phyloP scores from a whole-genome alignment of 1,140 invertebrate species.

The Diploscapter pachys region DNA sequence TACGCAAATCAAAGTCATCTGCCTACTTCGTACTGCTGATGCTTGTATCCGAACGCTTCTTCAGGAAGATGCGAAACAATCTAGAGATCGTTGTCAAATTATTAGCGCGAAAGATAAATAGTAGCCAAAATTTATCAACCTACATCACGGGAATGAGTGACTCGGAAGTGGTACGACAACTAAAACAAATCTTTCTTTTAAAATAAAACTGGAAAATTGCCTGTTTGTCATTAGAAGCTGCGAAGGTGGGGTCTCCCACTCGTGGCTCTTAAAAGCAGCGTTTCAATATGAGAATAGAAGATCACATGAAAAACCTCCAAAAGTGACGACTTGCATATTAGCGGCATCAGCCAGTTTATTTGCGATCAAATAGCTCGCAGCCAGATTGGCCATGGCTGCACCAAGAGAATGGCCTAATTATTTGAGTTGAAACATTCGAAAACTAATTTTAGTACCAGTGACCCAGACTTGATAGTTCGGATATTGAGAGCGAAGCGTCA shows the following conservation, averaged over 20 bases:
- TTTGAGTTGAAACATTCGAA: not conserved
- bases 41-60: too few relatives aligned
- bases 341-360: slow-evolving; percentile 3
- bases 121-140: too few relatives aligned
- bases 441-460: not conserved
- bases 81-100: too few relatives aligned
- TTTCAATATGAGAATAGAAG: too few relatives aligned
- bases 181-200: too few relatives aligned
- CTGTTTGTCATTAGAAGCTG: slow-evolving; percentile 8
- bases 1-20: too few relatives aligned
- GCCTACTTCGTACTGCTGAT: too few relatives aligned
- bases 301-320: not conserved
- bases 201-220: too few relatives aligned
- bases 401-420: slow-evolving; percentile 30
- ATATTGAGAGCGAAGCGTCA: slow-evolving; percentile 21
- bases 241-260: slow-evolving; percentile 24
- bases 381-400: slow-evolving; percentile 27
- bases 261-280: slow-evolving; percentile 7
- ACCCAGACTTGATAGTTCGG: slow-evolving; percentile 35
- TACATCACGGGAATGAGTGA: too few relatives aligned
- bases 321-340: slow-evolving; percentile 23
- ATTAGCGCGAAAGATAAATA: too few relatives aligned
- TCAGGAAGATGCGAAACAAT: too few relatives aligned
- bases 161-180: too few relatives aligned
- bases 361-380: slow-evolving; percentile 14